phyloP scores from a whole-genome alignment of 2,888 invertebrate species.

The Eilema griseolum region DNA sequence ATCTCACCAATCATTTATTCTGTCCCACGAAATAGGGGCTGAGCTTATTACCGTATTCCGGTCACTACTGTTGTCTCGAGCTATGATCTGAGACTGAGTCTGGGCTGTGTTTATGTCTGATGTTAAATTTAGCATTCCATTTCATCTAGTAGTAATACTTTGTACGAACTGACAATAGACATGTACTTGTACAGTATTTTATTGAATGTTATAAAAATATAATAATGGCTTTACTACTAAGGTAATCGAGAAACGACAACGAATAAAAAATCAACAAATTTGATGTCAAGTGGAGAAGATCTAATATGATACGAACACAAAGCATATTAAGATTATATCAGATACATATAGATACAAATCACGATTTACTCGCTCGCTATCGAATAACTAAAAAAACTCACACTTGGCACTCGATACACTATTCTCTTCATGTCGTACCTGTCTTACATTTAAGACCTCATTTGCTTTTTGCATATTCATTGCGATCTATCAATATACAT shows the following conservation, averaged over 20 bases:
- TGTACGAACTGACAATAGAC: too few species aligned
- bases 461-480: conserved; percentile 54
- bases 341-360: neutral
- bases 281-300: neutral
- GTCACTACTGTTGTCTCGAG: too few species aligned
- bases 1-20: too few species aligned
- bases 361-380: neutral
- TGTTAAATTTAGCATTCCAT: too few species aligned
- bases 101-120: too few species aligned
- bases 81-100: too few species aligned
- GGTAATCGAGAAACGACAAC: neutral
- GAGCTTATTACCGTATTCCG: too few species aligned
- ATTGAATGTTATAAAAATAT: neutral
- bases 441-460: conserved; percentile 40
- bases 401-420: conserved; percentile 5
- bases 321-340: neutral
- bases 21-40: too few species aligned
- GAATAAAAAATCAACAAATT: neutral
- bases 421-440: conserved; percentile 26
- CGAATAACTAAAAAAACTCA: neutral
- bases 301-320: neutral
- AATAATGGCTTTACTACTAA: neutral
- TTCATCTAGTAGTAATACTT: too few species aligned
- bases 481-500: conserved; percentile 52
- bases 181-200: too few species aligned